Conservation (phyloP, 1,140 invertebrate species). For the Octopus sinensis region DNA sequence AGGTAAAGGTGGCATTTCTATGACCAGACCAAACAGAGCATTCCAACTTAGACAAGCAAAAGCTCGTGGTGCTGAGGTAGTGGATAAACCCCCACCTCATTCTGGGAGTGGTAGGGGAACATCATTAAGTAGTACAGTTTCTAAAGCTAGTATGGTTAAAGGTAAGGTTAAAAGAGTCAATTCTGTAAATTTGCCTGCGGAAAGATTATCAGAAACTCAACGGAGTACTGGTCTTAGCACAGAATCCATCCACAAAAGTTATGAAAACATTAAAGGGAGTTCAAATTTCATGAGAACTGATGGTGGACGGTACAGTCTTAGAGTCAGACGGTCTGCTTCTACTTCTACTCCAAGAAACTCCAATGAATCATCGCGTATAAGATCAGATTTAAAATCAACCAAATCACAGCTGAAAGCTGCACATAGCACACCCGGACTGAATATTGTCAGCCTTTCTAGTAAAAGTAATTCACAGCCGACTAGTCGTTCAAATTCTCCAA, state of each 20-base stretch:
- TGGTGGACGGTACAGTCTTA: conserved; percentile 67
- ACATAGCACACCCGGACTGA: conserved; percentile 30
- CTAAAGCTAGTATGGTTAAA: background rate
- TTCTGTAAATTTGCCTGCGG: background rate
- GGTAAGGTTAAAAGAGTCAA: background rate
- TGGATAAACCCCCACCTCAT: background rate
- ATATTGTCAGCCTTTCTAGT: conserved; percentile 37
- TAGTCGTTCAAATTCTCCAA: conserved; percentile 47
- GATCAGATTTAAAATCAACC: conserved; percentile 30
- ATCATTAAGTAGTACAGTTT: background rate
- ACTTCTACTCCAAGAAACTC: background rate
- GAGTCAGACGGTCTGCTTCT: conserved; percentile 47
- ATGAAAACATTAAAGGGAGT: background rate
- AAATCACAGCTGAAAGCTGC: conserved; percentile 34
- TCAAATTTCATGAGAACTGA: conserved; percentile 63
- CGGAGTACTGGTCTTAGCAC: conserved; percentile 2
- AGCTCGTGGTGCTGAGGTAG: conserved; percentile 34
- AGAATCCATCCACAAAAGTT: background rate
- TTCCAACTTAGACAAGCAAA: conserved; percentile 57
- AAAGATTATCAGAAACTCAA: background rate
- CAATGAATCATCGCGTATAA: background rate
- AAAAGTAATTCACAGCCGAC: conserved; percentile 36
- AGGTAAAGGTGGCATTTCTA: conserved; percentile 45
- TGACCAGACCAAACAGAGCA: conserved; percentile 57
- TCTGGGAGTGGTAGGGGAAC: background rate